Conservation (phyloP, 2,113 vertebrate species). For the Urocitellus parryii region DNA sequence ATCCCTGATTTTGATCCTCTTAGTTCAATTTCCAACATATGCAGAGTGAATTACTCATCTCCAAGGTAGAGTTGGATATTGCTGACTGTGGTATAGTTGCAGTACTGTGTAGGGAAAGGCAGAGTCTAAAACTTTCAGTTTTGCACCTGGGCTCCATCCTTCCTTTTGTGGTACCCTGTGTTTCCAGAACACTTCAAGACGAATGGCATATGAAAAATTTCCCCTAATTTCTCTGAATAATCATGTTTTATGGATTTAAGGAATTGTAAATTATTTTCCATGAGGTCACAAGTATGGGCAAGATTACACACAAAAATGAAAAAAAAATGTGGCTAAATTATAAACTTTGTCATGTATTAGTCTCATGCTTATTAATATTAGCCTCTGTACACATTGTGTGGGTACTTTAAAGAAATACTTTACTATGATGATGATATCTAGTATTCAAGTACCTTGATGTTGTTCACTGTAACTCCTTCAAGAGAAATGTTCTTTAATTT, state of each 20-base stretch:
- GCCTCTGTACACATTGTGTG: background rate
- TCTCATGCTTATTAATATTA: background rate
- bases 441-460: background rate
- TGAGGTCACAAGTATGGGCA: background rate
- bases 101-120: background rate
- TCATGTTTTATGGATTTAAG: background rate
- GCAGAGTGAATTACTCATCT: background rate
- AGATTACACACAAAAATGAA: background rate
- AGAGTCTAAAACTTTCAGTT: background rate
- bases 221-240: background rate
- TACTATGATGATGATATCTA: background rate
- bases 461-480: background rate
- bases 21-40: background rate
- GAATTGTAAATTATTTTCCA: background rate
- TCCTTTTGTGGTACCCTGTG: background rate
- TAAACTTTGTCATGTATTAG: constrained; percentile 10
- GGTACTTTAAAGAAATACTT: constrained; percentile 33
- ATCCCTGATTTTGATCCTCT: background rate
- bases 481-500: constrained; percentile 9
- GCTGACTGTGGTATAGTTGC: background rate
- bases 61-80: background rate
- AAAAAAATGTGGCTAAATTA: background rate
- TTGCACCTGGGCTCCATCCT: background rate
- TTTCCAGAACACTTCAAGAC: background rate
- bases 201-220: background rate